Conservation (phyloP, 2,113 vertebrate genomes). For the Fregetta grallaria region DNA sequence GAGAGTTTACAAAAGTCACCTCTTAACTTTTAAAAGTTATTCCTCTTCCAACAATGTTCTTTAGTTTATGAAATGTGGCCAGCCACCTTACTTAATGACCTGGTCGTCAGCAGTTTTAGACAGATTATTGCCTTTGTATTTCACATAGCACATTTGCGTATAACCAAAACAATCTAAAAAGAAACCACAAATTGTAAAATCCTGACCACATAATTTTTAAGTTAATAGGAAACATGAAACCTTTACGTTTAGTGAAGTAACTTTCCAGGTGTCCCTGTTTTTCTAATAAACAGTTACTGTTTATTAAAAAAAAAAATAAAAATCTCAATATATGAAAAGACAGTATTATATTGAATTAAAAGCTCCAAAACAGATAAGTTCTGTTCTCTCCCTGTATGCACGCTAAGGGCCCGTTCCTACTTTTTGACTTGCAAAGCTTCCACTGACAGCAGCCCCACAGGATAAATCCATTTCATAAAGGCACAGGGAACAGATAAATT, state of each 20-base stretch:
- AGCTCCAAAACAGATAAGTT: conserved; percentile 35
- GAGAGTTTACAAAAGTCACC: conserved; percentile 53
- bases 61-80: conserved; percentile 47
- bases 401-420: background rate
- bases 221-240: conserved; percentile 64
- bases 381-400: background rate
- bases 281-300: conserved; percentile 58
- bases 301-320: conserved; percentile 36
- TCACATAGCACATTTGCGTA: conserved; percentile 34
- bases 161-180: conserved; percentile 64
- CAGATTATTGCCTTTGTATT: conserved; percentile 66
- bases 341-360: conserved; percentile 26
- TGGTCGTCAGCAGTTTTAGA: conserved; percentile 63
- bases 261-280: conserved; percentile 66
- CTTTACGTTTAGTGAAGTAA: conserved; percentile 24
- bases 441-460: background rate
- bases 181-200: conserved; percentile 64
- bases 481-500: background rate
- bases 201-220: conserved; percentile 47
- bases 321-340: conserved; percentile 5
- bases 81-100: conserved; percentile 53
- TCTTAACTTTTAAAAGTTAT: conserved; percentile 63
- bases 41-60: conserved; percentile 59
- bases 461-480: background rate
- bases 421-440: background rate